Evolutionary conservation across 1,140 invertebrate genomes (phyloP).

Genomic region (Drosophila takahashii): DNA sequence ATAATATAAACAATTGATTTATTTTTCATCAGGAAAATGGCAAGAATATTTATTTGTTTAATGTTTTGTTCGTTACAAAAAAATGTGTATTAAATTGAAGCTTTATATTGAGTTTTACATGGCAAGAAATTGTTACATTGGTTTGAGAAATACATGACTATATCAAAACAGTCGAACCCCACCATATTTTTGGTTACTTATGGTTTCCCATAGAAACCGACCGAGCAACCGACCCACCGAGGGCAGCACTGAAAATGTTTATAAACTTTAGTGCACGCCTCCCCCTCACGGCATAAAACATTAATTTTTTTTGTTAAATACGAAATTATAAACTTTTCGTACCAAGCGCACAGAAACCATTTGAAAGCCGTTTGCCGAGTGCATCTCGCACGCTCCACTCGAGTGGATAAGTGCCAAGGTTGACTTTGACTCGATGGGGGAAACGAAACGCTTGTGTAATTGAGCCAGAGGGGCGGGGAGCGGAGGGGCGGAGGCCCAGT

Average conservation of each 20-base stretch:
- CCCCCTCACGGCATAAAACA: slow-evolving; percentile 61
- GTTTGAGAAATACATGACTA: background rate
- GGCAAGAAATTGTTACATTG: slow-evolving; percentile 4
- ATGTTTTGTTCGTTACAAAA: background rate
- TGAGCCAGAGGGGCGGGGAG: background rate
- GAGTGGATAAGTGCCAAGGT: slow-evolving; percentile 33
- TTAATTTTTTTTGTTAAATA: slow-evolving; percentile 80
- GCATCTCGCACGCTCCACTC: slow-evolving; percentile 59
- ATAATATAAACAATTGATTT: too few relatives aligned
- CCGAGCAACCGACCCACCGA: background rate
- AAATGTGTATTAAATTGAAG: background rate
- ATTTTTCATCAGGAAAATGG: too few relatives aligned
- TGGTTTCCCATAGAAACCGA: slow-evolving; percentile 6
- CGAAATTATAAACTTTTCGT: slow-evolving; percentile 81
- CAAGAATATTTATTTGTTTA: too few relatives aligned
- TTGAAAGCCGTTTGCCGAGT: slow-evolving; percentile 71
- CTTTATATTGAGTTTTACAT: background rate
- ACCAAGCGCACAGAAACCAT: slow-evolving; percentile 76
- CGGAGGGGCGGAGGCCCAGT: slow-evolving; percentile 2
- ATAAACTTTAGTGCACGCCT: slow-evolving; percentile 46
- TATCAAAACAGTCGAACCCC: background rate
- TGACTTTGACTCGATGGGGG: slow-evolving; percentile 5
- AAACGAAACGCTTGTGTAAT: slow-evolving; percentile 34
- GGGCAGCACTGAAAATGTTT: slow-evolving; percentile 45
- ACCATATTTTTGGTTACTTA: background rate